Evolutionary conservation across 2,888 invertebrate species (phyloP).

Genomic region (Ceratothoa steindachneri): DNA sequence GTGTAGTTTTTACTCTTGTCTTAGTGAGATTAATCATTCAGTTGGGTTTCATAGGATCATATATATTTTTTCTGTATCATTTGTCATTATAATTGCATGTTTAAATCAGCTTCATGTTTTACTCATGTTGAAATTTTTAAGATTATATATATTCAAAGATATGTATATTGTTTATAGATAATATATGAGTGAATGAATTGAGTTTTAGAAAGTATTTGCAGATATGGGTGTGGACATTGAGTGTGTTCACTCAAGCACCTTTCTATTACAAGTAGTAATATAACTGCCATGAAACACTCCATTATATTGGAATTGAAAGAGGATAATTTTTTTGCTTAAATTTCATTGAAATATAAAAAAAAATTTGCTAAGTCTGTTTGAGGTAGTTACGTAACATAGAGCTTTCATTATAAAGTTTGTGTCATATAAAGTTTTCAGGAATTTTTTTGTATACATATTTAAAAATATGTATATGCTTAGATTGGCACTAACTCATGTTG

Average conservation of each 20-base stretch:
- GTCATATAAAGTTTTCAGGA: neutral
- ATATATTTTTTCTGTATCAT: neutral
- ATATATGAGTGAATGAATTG: neutral
- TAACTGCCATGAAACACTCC: too few species aligned
- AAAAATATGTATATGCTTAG: neutral
- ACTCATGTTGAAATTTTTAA: neutral
- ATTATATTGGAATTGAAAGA: too few species aligned
- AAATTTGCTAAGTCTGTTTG: too few species aligned
- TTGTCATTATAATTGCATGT: neutral
- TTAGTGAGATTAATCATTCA: neutral
- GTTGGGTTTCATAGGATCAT: neutral
- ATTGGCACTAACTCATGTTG: neutral
- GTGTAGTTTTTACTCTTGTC: neutral
- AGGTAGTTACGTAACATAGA: too few species aligned
- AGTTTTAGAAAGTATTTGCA: neutral
- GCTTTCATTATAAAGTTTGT: too few species aligned
- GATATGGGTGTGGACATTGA: neutral
- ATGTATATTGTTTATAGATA: constrained; percentile 9
- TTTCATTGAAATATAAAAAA: too few species aligned
- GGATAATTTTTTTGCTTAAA: too few species aligned
- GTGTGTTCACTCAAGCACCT: neutral
- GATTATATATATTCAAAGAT: constrained; percentile 4
- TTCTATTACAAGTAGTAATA: too few species aligned
- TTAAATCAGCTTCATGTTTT: neutral
- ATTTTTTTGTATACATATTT: neutral